Conservation (phyloP, 2,888 invertebrate genomes). For the Pollenia angustigena region DNA sequence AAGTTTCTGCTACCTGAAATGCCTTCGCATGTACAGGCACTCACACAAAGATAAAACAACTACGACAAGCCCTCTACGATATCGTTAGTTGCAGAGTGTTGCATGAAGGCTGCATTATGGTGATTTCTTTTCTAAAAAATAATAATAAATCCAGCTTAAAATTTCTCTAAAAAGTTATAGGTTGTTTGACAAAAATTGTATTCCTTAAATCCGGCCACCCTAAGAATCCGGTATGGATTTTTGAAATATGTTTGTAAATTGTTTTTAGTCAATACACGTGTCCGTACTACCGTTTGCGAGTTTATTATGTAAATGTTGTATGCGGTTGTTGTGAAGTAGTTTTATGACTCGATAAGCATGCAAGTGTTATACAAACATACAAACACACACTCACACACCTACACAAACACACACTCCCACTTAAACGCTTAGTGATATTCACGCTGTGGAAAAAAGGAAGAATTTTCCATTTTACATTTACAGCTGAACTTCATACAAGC, state of each 20-base stretch:
- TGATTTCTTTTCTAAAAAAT: too few species aligned
- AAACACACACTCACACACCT: neutral
- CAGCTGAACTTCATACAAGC: slow-evolving; percentile 43
- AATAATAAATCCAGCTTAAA: too few species aligned
- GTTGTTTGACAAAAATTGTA: too few species aligned
- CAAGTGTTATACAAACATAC: neutral
- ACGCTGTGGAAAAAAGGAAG: neutral
- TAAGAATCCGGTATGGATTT: neutral
- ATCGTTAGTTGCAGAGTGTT: too few species aligned
- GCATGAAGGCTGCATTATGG: too few species aligned
- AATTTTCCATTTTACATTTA: slow-evolving; percentile 38
- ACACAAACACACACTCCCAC: neutral
- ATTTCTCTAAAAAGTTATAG: too few species aligned
- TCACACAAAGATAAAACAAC: too few species aligned
- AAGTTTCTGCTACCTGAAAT: too few species aligned
- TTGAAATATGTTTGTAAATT: neutral
- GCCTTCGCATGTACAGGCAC: too few species aligned
- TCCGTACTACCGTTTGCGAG: neutral
- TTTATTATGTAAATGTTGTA: slow-evolving; percentile 50
- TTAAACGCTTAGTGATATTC: neutral
- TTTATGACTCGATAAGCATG: slow-evolving; percentile 44
- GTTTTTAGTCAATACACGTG: slow-evolving; percentile 8
- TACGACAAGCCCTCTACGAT: too few species aligned
- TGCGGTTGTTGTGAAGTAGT: slow-evolving; percentile 49
- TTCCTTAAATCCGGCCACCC: neutral